phyloP scores from a whole-genome alignment of 53 echinoderm and acorn worm species.

The Astropecten irregularis region DNA sequence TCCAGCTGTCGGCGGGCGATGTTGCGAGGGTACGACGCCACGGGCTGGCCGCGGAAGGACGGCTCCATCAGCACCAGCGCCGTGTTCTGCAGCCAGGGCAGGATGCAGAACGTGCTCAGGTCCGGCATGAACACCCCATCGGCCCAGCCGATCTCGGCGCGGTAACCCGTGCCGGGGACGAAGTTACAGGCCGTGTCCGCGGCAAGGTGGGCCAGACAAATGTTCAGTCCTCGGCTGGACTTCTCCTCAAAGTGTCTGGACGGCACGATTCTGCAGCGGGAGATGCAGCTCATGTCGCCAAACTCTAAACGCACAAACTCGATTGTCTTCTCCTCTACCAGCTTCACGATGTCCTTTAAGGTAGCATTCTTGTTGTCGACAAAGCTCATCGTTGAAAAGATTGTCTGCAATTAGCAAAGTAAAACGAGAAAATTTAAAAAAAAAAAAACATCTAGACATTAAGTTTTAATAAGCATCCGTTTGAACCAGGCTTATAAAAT shows the following conservation, averaged over 20 bases:
- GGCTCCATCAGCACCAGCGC: constrained; percentile 76
- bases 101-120: constrained; percentile 67
- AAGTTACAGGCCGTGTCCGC: constrained; percentile 61
- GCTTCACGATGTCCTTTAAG: constrained; percentile 22
- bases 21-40: constrained; percentile 72
- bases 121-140: constrained; percentile 77
- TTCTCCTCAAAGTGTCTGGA: constrained; percentile 72
- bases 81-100: constrained; percentile 82
- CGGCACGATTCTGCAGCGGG: constrained; percentile 69
- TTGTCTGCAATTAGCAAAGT: too few species aligned
- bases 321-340: constrained; percentile 62
- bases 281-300: constrained; percentile 70
- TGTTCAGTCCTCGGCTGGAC: constrained; percentile 58
- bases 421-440: too few species aligned
- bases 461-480: too few species aligned
- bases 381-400: constrained; percentile 10
- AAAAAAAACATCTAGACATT: too few species aligned
- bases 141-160: constrained; percentile 62
- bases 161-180: constrained; percentile 58
- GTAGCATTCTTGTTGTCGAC: neutral
- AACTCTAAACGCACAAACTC: constrained; percentile 81
- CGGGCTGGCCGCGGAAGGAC: constrained; percentile 36
- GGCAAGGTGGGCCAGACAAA: constrained; percentile 54
- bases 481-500: too few species aligned
- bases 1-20: constrained; percentile 72